Base-by-base conservation (phyloP, 30 jellyfish, hydroid and myxozoan species). In the Hydractinia echinata region DNA sequence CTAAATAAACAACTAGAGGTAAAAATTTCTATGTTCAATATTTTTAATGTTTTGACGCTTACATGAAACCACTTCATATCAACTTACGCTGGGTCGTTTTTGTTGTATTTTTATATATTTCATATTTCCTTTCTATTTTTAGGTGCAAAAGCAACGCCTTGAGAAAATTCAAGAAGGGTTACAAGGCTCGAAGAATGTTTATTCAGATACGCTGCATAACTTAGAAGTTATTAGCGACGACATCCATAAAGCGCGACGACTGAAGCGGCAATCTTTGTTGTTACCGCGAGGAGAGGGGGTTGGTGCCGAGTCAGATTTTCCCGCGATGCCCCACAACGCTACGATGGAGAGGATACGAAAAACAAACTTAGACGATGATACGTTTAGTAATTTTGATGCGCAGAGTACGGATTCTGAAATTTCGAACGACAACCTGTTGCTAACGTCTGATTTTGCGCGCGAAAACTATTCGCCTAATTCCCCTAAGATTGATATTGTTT, bases 1-100 rank as follows among this genome's bases (percentile, higher is more conserved):
- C 67, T 83, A 49, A 87, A 91, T 73, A 84, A 83, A 39, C 85
- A 86, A 53, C 71, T 91, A 51, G 95, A 86, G 91, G 98, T 91
- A 85, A 77, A 61, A 20, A 20, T 19, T 30, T 50, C 67, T 4
- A 18, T 62, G 21, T 14, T 7, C 60, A 30, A 19, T 1, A 19
- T 44, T 72, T 13, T 16, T 11, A 68, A 10, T 15, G 1, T 11
- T 0, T n/a, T 6, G 19, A 51, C n/a, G 7, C 39, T 1, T 64
- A 51, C 51, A 16, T 13, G 69, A 58, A 64, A 44, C 8, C 51
- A 7, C 74, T n/a, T 64, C 39, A n/a, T 7, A 6, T 11, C 3
- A 48, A 9, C 11, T 54, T 30, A 30, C 8, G 10, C 20, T 21
- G 15, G 54, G 4, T 4, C 67, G 15, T 7, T 7, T 4, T 39